Conservation (phyloP, 2,113 vertebrate genomes). For the Triplophysa tibetana region DNA sequence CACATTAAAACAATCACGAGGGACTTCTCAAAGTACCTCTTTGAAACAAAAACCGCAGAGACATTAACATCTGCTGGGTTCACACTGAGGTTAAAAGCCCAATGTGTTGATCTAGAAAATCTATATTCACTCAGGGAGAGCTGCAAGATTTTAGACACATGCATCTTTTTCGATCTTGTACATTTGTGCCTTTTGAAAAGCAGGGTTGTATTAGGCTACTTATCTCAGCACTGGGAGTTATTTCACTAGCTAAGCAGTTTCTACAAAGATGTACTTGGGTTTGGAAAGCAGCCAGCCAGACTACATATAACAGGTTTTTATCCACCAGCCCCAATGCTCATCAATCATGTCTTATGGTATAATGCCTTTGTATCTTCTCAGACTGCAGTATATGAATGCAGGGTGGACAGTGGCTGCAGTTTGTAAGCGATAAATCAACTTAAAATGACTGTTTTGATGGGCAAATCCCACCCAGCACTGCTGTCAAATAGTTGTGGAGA, state of each 20-base stretch:
- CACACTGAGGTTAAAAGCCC: not conserved
- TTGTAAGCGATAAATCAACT: not conserved
- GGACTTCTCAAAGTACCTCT: not conserved
- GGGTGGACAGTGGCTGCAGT: not conserved
- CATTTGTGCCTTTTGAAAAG: not conserved
- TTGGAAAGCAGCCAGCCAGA: conserved; percentile 28
- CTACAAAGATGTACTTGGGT: conserved; percentile 7
- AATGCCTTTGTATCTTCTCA: not conserved
- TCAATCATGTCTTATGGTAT: not conserved
- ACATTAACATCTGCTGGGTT: conserved; percentile 17
- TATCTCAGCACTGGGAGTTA: not conserved
- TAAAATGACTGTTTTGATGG: not conserved
- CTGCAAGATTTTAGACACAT: conserved; percentile 11
- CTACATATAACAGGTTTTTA: conserved; percentile 15
- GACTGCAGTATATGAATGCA: not conserved
- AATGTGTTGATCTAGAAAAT: not conserved
- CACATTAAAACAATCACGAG: not conserved
- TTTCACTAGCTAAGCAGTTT: conserved; percentile 21
- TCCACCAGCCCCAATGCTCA: conserved; percentile 1
- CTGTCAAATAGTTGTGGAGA: not conserved
- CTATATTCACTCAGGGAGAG: not conserved
- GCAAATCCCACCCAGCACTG: not conserved
- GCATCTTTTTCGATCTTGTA: not conserved
- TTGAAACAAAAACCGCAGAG: not conserved
- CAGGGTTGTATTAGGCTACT: not conserved